Conservation (phyloP, 2,888 invertebrate species). For the Ommatoiulus sabulosus region DNA sequence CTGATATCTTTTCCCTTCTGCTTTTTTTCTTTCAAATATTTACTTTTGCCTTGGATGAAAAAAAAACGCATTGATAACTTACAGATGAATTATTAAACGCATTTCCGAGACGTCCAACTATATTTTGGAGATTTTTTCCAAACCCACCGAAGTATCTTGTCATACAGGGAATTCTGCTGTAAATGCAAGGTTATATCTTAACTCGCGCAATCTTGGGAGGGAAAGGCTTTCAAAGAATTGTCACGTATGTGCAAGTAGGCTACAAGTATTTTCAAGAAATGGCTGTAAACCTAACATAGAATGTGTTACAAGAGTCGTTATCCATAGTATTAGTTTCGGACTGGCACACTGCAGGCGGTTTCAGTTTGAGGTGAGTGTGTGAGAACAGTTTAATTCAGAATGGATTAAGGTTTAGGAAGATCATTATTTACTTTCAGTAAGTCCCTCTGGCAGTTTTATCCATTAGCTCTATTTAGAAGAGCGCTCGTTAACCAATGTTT, state of each 20-base stretch:
- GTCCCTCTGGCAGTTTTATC: neutral
- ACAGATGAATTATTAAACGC: conserved; percentile 5
- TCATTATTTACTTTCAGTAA: neutral
- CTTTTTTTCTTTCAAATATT: conserved; percentile 27
- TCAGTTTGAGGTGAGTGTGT: neutral
- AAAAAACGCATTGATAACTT: conserved; percentile 25
- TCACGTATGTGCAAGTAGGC: neutral
- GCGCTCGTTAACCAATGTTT: neutral
- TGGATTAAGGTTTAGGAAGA: neutral
- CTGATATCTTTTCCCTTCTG: conserved; percentile 11
- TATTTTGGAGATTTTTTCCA: neutral
- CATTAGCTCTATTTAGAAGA: neutral
- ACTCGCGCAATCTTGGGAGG: neutral
- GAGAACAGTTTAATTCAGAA: neutral
- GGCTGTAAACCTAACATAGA: too few relatives aligned
- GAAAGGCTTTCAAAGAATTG: neutral
- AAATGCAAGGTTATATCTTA: neutral
- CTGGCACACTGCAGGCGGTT: neutral
- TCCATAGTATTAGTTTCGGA: neutral
- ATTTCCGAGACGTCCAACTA: conserved; percentile 26
- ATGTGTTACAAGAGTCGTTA: neutral
- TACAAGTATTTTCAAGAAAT: neutral
- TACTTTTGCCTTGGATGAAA: neutral
- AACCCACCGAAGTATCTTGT: neutral
- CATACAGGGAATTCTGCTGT: neutral